A percentile compares a stretch with the other conserved stretches of the same genome.
Conservation (phyloP, 2,113 vertebrate species). For the Corythornis cristatus region DNA sequence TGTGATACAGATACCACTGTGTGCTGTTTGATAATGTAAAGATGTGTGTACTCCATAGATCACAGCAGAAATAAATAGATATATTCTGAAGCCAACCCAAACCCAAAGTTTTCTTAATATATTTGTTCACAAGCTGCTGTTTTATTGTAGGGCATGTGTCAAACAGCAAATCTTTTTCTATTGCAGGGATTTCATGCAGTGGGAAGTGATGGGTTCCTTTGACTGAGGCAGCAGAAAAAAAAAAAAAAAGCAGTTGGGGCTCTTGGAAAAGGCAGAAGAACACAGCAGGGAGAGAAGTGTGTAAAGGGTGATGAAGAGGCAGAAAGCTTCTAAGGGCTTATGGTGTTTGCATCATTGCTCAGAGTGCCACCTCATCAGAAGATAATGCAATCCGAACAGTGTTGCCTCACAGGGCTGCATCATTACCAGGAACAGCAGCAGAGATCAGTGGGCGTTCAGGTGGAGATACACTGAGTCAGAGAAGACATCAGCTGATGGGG, state of each 20-base stretch:
- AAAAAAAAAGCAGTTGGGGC: neutral
- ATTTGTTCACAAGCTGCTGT: slow-evolving; percentile 4
- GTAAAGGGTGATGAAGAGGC: neutral
- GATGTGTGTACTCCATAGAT: neutral
- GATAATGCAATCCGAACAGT: neutral
- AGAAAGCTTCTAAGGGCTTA: neutral
- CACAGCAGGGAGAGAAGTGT: neutral
- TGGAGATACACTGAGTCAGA: slow-evolving; percentile 60
- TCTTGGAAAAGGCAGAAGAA: neutral
- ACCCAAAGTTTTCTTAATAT: neutral
- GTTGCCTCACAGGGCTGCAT: slow-evolving; percentile 37
- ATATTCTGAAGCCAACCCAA: neutral
- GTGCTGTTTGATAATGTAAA: neutral
- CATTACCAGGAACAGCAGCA: slow-evolving; percentile 45
- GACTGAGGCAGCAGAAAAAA: neutral
- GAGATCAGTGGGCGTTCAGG: slow-evolving; percentile 50
- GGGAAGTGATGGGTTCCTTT: neutral
- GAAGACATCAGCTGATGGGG: slow-evolving; percentile 8
- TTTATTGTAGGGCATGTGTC: neutral
- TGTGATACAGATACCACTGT: accelerated
- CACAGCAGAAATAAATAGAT: neutral
- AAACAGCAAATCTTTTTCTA: neutral
- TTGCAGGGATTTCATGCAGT: neutral
- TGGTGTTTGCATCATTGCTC: neutral
- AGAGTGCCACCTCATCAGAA: slow-evolving; percentile 10